phyloP scores from a whole-genome alignment of 2,113 vertebrate species.

The Percopsis transmontana region DNA sequence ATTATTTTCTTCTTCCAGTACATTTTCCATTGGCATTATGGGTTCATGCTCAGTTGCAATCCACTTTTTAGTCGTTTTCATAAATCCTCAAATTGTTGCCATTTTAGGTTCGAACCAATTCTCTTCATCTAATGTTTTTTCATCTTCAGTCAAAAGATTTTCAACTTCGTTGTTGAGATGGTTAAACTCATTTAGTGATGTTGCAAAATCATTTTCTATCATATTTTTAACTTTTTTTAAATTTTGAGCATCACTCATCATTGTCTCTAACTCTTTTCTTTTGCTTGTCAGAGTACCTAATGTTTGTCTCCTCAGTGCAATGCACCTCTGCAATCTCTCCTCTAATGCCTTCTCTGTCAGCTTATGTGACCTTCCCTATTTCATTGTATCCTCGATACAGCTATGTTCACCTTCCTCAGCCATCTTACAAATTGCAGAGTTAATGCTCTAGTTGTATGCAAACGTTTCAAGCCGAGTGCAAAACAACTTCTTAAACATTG shows the following conservation, averaged over 20 bases:
- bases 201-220: constrained; percentile 3
- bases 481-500: too few relatives aligned
- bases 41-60: not conserved
- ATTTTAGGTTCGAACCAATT: constrained; percentile 12
- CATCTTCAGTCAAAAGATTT: constrained; percentile 13
- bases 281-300: too few relatives aligned
- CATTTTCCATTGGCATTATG: not conserved
- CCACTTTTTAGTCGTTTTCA: not conserved
- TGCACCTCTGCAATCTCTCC: too few relatives aligned
- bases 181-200: not conserved
- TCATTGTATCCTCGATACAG: too few relatives aligned
- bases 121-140: constrained; percentile 1
- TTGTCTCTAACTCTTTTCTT: too few relatives aligned
- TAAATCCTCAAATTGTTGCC: not conserved
- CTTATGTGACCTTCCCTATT: too few relatives aligned
- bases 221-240: not conserved
- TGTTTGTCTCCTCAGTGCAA: too few relatives aligned
- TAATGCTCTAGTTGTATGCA: too few relatives aligned
- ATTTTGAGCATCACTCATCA: not conserved
- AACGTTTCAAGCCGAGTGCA: not conserved
- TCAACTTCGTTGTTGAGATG: not conserved
- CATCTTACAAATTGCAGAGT: too few relatives aligned
- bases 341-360: too few relatives aligned
- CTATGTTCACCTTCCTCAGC: too few relatives aligned
- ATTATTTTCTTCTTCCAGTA: constrained; percentile 1